Conservation (phyloP, 2,888 invertebrate genomes). For the Blera fallax region DNA sequence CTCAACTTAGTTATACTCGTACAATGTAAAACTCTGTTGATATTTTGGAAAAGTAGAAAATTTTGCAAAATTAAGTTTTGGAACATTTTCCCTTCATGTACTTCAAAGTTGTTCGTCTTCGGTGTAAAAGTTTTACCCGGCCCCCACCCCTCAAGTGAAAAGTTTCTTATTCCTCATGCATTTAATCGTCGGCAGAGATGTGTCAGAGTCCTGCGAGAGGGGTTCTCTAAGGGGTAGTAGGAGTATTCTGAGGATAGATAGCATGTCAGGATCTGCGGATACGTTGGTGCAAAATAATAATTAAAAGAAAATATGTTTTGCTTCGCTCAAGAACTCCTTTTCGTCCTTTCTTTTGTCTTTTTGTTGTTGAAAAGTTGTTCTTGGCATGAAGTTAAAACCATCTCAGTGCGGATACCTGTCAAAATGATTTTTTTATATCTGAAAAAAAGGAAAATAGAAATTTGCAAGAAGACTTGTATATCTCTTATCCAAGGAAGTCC, state of each 20-base stretch:
- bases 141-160: too few relatives aligned
- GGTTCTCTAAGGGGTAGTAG: not conserved
- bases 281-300: slow-evolving; percentile 71
- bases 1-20: slow-evolving; percentile 43
- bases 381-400: slow-evolving; percentile 36
- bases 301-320: slow-evolving; percentile 69
- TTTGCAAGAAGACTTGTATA: too few relatives aligned
- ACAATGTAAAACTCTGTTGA: slow-evolving; percentile 45
- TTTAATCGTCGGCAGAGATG: slow-evolving; percentile 68
- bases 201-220: slow-evolving; percentile 46
- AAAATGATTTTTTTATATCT: slow-evolving; percentile 37
- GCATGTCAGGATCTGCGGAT: slow-evolving; percentile 61
- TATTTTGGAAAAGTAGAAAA: slow-evolving; percentile 45
- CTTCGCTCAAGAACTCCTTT: not conserved
- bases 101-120: slow-evolving; percentile 50
- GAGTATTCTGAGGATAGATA: slow-evolving; percentile 51
- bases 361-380: slow-evolving; percentile 13
- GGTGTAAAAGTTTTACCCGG: slow-evolving; percentile 53
- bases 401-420: slow-evolving; percentile 48
- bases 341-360: not conserved
- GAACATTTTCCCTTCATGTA: slow-evolving; percentile 61
- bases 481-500: too few relatives aligned
- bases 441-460: too few relatives aligned
- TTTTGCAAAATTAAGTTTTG: slow-evolving; percentile 70
- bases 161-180: slow-evolving; percentile 66